Evolutionary conservation across 2,888 invertebrate genomes (phyloP).

Genomic region (Nemotelus nigrinus): DNA sequence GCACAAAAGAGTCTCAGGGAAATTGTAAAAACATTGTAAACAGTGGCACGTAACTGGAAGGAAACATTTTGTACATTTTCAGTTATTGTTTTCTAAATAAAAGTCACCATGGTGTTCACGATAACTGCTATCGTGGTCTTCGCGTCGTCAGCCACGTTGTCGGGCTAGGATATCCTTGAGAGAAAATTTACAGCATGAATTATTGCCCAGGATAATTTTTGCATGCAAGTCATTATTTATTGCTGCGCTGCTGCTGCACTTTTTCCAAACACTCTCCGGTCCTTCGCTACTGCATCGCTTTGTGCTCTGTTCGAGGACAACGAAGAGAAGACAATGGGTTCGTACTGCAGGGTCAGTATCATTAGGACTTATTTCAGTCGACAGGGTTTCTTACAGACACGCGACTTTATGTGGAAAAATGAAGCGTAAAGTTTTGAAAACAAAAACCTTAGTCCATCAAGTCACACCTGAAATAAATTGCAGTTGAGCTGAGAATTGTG

Average conservation of each 20-base stretch:
- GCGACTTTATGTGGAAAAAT: constrained; percentile 3
- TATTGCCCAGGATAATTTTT: constrained; percentile 30
- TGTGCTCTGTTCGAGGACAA: neutral
- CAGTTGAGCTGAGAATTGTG: too few relatives aligned
- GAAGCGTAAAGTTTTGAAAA: too few relatives aligned
- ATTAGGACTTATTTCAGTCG: neutral
- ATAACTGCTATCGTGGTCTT: too few relatives aligned
- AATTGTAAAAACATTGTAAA: neutral
- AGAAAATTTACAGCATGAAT: constrained; percentile 35
- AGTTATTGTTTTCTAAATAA: constrained; percentile 30
- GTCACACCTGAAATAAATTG: too few relatives aligned
- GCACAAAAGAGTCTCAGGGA: neutral
- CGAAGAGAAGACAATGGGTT: constrained; percentile 18
- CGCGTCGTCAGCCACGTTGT: neutral
- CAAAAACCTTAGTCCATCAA: too few relatives aligned
- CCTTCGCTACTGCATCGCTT: too few relatives aligned
- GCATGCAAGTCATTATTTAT: constrained; percentile 40
- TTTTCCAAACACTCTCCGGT: neutral
- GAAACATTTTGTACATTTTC: constrained; percentile 32
- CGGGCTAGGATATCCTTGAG: constrained; percentile 15
- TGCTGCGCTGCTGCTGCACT: constrained; percentile 25
- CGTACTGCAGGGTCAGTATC: constrained; percentile 11
- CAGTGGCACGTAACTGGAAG: neutral
- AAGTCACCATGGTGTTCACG: neutral
- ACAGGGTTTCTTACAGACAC: neutral